Evolutionary conservation across 2,888 invertebrate genomes (phyloP), one percentile per base, ranked within the genome.

Genomic region (Nezara viridula): DNA sequence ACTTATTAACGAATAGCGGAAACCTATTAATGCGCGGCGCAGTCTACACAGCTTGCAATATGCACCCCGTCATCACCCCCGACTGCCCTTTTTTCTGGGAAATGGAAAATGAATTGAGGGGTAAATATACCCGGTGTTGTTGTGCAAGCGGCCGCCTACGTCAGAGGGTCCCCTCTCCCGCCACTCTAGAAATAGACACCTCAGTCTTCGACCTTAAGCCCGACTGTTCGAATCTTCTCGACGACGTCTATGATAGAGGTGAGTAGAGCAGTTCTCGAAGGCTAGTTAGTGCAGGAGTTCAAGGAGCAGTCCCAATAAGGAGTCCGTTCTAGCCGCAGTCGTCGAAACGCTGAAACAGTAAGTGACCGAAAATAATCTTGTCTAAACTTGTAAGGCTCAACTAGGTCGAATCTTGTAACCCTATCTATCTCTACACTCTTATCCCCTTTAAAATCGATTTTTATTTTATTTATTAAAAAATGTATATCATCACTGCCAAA

Each of bases 161-260:
- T 77, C 77, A 77, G 40, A 77, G 19, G 37, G 21, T 37, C 77
- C 77, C 77, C 37, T 44, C 44, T 44, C 77, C 77, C 40, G 77
- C 40, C 77, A 40, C 77, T 77, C 77, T 77, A 77, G 77, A 77
- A 77, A 77, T 77, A 77, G 77, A 77, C 77, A 77, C 77, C 77
- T 77, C 77, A 77, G 77, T 77, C 77, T 77, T 77, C 77, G 77
- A 77, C 77, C 77, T 77, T 77, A 77, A 44, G 77, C 77, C 37
- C 40, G 77, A 77, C 77, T 44, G 77, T 77, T 77, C 77, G 40
- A 77, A 77, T 44, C 77, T 40, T 37, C 77, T n/a, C 77, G 37
- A 37, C 77, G 77, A 37, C 40, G 37, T 40, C 77, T 77, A 60
- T 60, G 60, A 60, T 60, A 60, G 27, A 60, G 60, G 60, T 60